Percentiles rank a stretch among this genome's conserved stretches.
These are phyloP conservation scores for Dipodomys spectabilis DNA, from an alignment of 2,113 vertebrate species.

Conservation along the genomic window DNA sequence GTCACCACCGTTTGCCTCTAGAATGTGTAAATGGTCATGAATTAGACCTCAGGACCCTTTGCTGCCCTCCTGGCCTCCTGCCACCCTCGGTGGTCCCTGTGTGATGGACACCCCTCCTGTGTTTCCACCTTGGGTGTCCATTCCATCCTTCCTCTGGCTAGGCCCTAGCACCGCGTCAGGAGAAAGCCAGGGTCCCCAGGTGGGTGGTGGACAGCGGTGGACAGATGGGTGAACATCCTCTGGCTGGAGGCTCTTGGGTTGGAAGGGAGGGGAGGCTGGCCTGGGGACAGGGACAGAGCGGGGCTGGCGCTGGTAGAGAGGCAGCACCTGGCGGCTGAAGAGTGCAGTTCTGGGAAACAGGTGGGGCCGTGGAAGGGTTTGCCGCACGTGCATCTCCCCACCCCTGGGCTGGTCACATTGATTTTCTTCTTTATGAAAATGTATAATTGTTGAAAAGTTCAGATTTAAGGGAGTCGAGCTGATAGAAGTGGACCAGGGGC, in stretches of 20 bases:
- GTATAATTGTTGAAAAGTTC: neutral
- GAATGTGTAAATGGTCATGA: neutral
- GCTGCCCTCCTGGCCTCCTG: accelerated
- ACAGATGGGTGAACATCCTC: accelerated
- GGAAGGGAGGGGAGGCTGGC: too few relatives aligned
- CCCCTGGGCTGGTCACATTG: neutral
- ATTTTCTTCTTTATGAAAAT: constrained; percentile 42
- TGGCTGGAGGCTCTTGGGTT: neutral
- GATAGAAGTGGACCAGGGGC: accelerated
- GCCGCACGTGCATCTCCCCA: too few relatives aligned
- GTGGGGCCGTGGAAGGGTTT: too few relatives aligned
- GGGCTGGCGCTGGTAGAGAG: neutral
- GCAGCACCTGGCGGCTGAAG: too few relatives aligned
- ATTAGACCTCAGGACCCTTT: accelerated
- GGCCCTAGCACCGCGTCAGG: neutral
- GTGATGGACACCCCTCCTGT: too few relatives aligned
- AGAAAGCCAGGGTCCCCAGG: neutral
- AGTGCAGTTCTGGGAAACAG: neutral
- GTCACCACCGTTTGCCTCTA: accelerated
- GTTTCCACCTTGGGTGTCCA: too few relatives aligned
- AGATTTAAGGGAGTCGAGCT: neutral
- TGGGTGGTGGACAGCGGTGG: neutral
- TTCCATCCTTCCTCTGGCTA: too few relatives aligned
- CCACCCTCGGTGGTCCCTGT: too few relatives aligned
- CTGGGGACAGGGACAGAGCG: neutral